phyloP scores from a whole-genome alignment of 2,113 vertebrate genomes.

The Paralichthys olivaceus region DNA sequence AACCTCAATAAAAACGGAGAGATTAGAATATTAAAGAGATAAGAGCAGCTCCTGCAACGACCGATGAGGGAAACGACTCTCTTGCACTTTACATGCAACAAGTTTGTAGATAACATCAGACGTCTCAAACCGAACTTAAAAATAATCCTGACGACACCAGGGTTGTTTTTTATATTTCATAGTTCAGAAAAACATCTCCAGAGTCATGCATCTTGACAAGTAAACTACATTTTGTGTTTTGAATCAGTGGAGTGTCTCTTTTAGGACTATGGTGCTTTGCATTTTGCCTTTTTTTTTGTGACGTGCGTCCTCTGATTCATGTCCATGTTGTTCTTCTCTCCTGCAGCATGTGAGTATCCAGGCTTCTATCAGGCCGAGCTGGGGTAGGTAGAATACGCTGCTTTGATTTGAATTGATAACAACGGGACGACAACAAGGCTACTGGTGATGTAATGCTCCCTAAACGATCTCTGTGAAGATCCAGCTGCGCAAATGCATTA shows the following conservation, averaged over 20 bases:
- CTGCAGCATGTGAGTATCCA: constrained; percentile 83
- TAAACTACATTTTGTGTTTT: not conserved
- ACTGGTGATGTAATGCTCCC: constrained; percentile 40
- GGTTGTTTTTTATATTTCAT: too few species aligned
- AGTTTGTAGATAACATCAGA: not conserved
- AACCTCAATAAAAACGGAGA: too few species aligned
- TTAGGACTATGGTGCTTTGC: not conserved
- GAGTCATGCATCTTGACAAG: not conserved
- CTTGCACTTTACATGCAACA: too few species aligned
- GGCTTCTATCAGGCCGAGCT: not conserved
- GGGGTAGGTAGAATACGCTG: not conserved
- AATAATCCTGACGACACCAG: not conserved
- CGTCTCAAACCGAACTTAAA: not conserved
- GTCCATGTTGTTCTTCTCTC: not conserved
- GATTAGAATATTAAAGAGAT: too few species aligned
- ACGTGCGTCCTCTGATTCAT: not conserved
- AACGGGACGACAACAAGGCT: not conserved
- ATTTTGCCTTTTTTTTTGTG: rapidly evolving
- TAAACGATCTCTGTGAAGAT: constrained; percentile 38
- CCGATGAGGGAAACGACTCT: too few species aligned
- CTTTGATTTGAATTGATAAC: not conserved
- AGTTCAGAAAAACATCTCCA: not conserved
- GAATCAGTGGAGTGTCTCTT: constrained; percentile 6
- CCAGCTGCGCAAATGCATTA: constrained; percentile 83
- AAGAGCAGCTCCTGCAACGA: too few species aligned